phyloP scores from a whole-genome alignment of 23 tunicate species.

The Trididemnum clinides region DNA sequence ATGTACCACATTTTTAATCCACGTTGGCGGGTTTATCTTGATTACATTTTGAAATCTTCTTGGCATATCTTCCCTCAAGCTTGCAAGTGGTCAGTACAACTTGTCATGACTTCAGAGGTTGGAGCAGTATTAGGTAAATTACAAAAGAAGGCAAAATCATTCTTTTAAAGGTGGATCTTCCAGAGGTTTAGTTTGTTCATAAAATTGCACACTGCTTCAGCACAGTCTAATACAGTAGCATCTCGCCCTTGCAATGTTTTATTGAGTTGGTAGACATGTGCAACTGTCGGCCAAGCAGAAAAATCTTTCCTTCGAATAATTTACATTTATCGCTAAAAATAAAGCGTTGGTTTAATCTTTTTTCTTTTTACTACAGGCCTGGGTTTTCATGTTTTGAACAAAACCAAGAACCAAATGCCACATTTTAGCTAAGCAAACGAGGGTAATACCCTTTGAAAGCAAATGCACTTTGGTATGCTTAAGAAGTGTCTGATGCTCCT shows the following conservation, averaged over 20 bases:
- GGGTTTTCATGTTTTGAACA: neutral
- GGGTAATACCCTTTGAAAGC: neutral
- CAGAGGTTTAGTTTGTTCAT: neutral
- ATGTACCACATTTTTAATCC: too few relatives aligned
- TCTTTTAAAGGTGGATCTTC: too few relatives aligned
- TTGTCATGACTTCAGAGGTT: neutral
- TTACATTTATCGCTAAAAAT: neutral
- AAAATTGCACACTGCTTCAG: neutral
- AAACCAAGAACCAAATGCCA: neutral
- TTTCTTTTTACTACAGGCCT: neutral
- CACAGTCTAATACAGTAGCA: neutral
- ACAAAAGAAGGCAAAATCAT: neutral
- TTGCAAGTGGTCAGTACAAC: neutral
- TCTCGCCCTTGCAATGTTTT: neutral
- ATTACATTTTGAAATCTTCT: neutral
- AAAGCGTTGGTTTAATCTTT: neutral
- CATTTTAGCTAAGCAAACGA: neutral
- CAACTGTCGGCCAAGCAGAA: neutral
- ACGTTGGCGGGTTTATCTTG: neutral
- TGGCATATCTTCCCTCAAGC: neutral
- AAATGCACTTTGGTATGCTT: neutral
- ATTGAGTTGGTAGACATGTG: too few relatives aligned
- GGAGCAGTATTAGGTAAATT: neutral
- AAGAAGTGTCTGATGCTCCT: neutral
- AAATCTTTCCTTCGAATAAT: neutral